Evolutionary conservation across 2,797 vertebrate species (phyloP).

Genomic region (Lagocephalus sceleratus): DNA sequence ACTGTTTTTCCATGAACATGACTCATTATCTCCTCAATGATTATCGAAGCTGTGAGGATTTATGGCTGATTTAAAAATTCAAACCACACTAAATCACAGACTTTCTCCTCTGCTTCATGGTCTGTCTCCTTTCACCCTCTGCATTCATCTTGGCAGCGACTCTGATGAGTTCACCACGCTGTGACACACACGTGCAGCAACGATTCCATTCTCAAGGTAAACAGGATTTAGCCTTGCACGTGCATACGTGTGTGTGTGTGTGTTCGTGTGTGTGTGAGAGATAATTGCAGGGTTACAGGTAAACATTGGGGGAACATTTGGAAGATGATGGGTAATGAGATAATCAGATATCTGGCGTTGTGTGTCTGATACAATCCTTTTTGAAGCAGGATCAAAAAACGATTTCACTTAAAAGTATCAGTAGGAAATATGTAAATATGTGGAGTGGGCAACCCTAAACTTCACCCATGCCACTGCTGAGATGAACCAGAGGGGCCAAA

Average conservation of each 20-base stretch:
- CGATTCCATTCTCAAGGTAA: constrained; percentile 20
- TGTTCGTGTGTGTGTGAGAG: constrained; percentile 5
- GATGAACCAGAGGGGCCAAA: too few relatives aligned
- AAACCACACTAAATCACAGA: constrained; percentile 4
- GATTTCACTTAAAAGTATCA: neutral
- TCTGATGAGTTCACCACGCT: constrained; percentile 37
- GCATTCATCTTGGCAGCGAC: constrained; percentile 24
- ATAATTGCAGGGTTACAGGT: constrained; percentile 16
- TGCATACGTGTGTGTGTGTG: constrained; percentile 11
- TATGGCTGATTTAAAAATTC: constrained; percentile 31
- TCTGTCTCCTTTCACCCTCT: constrained; percentile 3
- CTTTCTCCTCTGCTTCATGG: constrained; percentile 3
- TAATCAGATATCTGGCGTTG: constrained; percentile 28
- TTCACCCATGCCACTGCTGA: too few relatives aligned
- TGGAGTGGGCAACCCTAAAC: too few relatives aligned
- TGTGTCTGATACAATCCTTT: neutral
- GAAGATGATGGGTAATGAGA: constrained; percentile 28
- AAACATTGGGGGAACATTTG: constrained; percentile 29
- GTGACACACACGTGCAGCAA: constrained; percentile 13
- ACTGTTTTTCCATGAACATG: constrained; percentile 18
- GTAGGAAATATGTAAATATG: too few relatives aligned
- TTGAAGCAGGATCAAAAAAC: neutral
- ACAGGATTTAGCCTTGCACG: constrained; percentile 29
- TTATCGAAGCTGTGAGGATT: constrained; percentile 26
- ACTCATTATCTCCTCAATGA: constrained; percentile 18